These are phyloP conservation scores for Neomonachus schauinslandi DNA, from an alignment of 2,113 vertebrate species.

Conservation along the genomic window DNA sequence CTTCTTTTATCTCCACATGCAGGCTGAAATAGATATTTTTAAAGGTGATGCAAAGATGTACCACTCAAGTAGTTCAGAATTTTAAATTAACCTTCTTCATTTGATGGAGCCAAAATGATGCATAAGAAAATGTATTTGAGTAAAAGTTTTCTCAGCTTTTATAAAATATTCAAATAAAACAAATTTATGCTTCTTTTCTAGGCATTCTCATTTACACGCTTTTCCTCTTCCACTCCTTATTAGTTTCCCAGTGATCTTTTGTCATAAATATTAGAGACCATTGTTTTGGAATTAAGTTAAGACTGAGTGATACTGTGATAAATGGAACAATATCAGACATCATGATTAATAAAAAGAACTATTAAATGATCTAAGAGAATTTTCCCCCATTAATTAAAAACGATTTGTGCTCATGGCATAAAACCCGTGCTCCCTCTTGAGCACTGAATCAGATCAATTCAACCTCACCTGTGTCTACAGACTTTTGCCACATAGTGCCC, in stretches of 20 bases:
- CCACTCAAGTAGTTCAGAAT: background rate
- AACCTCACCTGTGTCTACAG: background rate
- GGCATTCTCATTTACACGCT: rapidly evolving
- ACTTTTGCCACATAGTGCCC: rapidly evolving
- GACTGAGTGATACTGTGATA: background rate
- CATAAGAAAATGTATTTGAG: background rate
- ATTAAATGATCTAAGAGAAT: background rate
- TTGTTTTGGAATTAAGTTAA: background rate
- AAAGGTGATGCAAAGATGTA: background rate
- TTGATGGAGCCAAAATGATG: background rate
- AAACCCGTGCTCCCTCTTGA: rapidly evolving
- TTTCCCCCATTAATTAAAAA: background rate
- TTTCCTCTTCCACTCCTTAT: background rate
- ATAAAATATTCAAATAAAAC: background rate
- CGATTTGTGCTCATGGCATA: background rate
- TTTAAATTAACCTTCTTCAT: background rate
- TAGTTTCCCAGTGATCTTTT: background rate
- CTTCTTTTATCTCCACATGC: background rate
- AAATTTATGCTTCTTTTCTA: background rate
- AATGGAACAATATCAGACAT: background rate
- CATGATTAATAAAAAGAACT: background rate
- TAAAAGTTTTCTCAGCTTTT: background rate
- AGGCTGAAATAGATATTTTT: background rate
- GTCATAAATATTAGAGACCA: background rate
- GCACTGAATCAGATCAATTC: background rate